Base-by-base conservation (phyloP, 2,888 invertebrate species). In the Polydrusus cervinus region DNA sequence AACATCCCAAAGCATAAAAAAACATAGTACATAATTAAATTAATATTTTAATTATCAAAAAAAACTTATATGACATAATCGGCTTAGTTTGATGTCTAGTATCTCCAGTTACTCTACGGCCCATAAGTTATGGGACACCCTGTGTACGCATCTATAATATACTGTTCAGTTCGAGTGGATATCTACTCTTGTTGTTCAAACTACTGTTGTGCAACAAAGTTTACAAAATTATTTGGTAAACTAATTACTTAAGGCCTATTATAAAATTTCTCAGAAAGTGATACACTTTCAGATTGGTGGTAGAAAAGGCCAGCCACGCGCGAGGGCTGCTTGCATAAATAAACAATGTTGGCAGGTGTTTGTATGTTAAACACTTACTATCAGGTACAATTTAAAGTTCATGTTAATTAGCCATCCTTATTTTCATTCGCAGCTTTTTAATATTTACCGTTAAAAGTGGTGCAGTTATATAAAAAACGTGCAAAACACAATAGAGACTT, bases 361-460 rank as follows among this genome's bases (percentile, higher is more conserved):
- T 66, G 70, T 65, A 71, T 67, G 64, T 60, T 73, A 73, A 69
- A 67, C 49, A 72, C 55, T 70, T 55, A 61, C 53, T 75, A 75
- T 62, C 67, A 53, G 71, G 40, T 49, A 67, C 62, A 71, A 71
- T 72, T 71, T 75, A 75, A 75, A 71, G 75, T 75, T 71, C 75
- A 75, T 75, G 71, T 75, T 75, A 75, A 75, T 75, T 75, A 71
- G 64, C 64, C 74, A 68, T 74, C 62, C 64, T 62, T 45, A 72
- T 70, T 75, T 71, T 74, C 62, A 71, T 67, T 75, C 68, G 76
- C 76, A 76, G 76, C 76, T 76, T 76, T 76, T 76, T 73, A 69
- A 60, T 73, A 72, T 76, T 72, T 76, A 76, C 76, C 76, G 76
- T 76, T 76, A 76, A 68, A 61, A 65, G 38, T 69, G 49, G 16